These are phyloP conservation scores for Lapara coniferarum DNA, from an alignment of 2,888 invertebrate genomes.

Conservation along the genomic window DNA sequence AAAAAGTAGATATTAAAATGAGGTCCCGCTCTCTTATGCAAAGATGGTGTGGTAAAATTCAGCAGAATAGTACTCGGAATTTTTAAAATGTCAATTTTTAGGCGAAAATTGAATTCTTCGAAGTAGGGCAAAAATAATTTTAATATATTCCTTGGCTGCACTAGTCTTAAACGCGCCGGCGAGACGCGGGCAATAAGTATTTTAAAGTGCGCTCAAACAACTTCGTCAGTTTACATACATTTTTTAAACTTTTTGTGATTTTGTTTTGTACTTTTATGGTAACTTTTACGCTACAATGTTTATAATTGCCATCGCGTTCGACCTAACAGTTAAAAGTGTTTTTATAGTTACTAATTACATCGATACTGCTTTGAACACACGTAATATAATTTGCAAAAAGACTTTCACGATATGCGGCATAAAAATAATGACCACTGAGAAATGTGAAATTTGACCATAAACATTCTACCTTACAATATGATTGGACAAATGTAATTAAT, in stretches of 20 bases:
- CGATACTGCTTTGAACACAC: too few relatives aligned
- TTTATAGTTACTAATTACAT: not conserved
- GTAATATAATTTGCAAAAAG: not conserved
- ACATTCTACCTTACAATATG: slow-evolving; percentile 35
- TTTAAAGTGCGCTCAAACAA: slow-evolving; percentile 5
- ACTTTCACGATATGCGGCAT: not conserved
- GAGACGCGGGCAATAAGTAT: slow-evolving; percentile 9
- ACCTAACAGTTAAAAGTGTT: not conserved
- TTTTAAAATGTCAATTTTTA: slow-evolving; percentile 16
- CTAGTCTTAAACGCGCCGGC: not conserved
- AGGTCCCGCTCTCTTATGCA: not conserved
- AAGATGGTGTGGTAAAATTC: slow-evolving; percentile 7
- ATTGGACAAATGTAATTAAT: slow-evolving; percentile 44
- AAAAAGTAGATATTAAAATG: not conserved
- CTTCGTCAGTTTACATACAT: not conserved
- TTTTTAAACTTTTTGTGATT: not conserved
- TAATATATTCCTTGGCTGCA: slow-evolving; percentile 32
- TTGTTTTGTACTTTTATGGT: not conserved
- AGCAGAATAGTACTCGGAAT: not conserved
- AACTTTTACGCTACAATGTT: not conserved
- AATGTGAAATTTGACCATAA: not conserved
- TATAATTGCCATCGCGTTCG: not conserved
- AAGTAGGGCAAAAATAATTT: slow-evolving; percentile 27
- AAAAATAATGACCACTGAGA: not conserved
- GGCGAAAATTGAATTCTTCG: slow-evolving; percentile 12